Conservation (phyloP, 1,140 invertebrate species). For the Drosophila nannoptera region DNA sequence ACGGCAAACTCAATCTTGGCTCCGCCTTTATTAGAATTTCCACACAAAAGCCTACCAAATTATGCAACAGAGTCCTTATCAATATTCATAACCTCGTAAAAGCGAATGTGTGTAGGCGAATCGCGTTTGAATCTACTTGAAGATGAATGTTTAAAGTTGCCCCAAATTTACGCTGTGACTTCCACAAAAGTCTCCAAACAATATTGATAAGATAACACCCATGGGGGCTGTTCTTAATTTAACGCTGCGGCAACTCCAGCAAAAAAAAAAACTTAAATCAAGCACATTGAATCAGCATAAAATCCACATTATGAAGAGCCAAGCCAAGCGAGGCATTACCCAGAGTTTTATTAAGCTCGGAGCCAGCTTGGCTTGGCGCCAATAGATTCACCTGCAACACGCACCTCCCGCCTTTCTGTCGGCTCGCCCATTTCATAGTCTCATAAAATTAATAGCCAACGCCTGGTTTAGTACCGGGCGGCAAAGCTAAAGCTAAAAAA, state of each 20-base stretch:
- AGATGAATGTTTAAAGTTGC: constrained; percentile 22
- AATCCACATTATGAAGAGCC: constrained; percentile 47
- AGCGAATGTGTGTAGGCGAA: constrained; percentile 1
- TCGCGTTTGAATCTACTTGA: constrained; percentile 1
- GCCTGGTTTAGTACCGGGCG: constrained; percentile 40
- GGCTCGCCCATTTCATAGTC: constrained; percentile 28
- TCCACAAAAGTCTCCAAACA: neutral
- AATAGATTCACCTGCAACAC: constrained; percentile 35
- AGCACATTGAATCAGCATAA: constrained; percentile 52
- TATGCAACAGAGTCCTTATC: constrained; percentile 31
- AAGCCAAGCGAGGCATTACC: constrained; percentile 18
- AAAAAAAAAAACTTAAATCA: constrained; percentile 7
- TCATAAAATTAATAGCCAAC: constrained; percentile 54
- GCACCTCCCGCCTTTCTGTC: constrained; percentile 20
- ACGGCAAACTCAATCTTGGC: constrained; percentile 29
- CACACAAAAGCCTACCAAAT: constrained; percentile 31
- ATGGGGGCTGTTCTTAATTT: constrained; percentile 29
- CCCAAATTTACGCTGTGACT: neutral
- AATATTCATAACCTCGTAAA: constrained; percentile 49
- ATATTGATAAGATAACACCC: constrained; percentile 23
- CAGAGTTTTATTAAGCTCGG: constrained; percentile 43
- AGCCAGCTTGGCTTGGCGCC: constrained; percentile 23
- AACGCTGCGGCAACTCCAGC: constrained; percentile 40
- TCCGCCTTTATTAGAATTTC: constrained; percentile 32
- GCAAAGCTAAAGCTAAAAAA: constrained; percentile 6